Percentiles rank a stretch among this genome's conserved stretches.
Conservation (phyloP, 2,888 invertebrate species). For the Auanema sp. region DNA sequence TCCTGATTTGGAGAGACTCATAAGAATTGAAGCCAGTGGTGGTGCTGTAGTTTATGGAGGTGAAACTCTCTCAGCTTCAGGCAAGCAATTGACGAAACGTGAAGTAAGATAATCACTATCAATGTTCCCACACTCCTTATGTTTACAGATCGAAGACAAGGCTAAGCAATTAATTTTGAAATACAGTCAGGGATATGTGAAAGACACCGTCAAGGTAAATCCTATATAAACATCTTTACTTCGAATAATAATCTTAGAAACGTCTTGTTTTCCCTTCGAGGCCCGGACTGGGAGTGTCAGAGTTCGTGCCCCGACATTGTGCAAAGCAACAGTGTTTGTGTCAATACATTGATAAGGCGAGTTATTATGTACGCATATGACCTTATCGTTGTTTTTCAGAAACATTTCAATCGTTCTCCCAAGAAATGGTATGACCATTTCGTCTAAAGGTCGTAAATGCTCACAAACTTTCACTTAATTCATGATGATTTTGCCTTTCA, state of each 20-base stretch:
- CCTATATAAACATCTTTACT: neutral
- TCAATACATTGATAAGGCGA: conserved; percentile 57
- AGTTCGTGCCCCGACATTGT: conserved; percentile 60
- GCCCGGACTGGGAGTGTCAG: conserved; percentile 57
- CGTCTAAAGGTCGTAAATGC: conserved; percentile 24
- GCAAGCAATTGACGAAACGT: conserved; percentile 17
- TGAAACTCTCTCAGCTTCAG: conserved; percentile 15
- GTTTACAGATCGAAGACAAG: conserved; percentile 25
- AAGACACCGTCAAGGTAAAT: conserved; percentile 50
- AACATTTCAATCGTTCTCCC: conserved; percentile 44
- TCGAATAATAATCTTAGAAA: conserved; percentile 34
- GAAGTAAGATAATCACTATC: conserved; percentile 9
- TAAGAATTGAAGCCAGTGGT: conserved; percentile 42
- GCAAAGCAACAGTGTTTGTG: conserved; percentile 55
- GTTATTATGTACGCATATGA: neutral
- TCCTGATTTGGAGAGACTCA: conserved; percentile 47
- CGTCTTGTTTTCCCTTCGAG: conserved; percentile 56
- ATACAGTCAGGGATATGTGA: conserved; percentile 57
- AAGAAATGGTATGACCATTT: conserved; percentile 47
- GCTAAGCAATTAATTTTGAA: conserved; percentile 46
- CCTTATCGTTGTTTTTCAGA: conserved; percentile 24
- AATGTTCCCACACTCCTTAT: neutral
- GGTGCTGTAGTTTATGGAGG: conserved; percentile 41
- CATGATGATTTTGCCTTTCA: too few relatives aligned
- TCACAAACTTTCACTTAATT: too few relatives aligned